Evolutionary conservation across 30 jellyfish, hydroid and myxozoan species (phyloP).

Genomic region (Catostylus mosaicus): DNA sequence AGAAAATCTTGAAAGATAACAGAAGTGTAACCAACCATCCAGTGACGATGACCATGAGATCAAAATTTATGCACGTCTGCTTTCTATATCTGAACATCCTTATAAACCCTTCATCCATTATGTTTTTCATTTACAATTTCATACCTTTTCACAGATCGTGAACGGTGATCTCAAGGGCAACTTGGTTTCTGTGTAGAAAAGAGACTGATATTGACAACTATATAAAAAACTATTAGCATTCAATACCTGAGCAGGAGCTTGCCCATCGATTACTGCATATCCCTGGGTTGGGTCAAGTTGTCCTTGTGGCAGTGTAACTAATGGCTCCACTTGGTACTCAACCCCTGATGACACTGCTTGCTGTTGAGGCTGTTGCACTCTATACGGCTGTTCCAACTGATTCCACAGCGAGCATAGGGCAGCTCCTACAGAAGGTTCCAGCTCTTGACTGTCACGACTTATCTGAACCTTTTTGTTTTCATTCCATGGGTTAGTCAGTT

Average conservation of each 20-base stretch:
- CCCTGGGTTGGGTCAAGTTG: slow-evolving; percentile 55
- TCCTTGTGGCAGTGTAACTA: slow-evolving; percentile 18
- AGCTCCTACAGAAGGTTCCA: slow-evolving; percentile 91
- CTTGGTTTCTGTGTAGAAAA: too few species aligned
- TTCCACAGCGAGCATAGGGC: slow-evolving; percentile 85
- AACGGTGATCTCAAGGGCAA: too few species aligned
- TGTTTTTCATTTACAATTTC: too few species aligned
- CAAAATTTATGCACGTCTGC: too few species aligned
- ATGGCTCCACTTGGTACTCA: slow-evolving; percentile 45
- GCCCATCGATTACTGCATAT: slow-evolving; percentile 65
- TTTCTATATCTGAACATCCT: too few species aligned
- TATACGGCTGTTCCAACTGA: slow-evolving; percentile 47
- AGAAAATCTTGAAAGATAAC: too few species aligned
- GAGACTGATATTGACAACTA: too few species aligned
- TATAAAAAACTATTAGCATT: too few species aligned
- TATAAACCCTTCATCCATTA: too few species aligned
- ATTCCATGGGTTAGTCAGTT: slow-evolving; percentile 94
- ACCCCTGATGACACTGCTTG: slow-evolving; percentile 1
- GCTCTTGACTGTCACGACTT: slow-evolving; percentile 97
- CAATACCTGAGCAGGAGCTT: slow-evolving; percentile 56
- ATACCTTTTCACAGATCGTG: too few species aligned
- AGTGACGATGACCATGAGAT: too few species aligned
- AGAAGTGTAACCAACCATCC: too few species aligned
- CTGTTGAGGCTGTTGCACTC: slow-evolving; percentile 6
- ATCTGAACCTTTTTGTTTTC: slow-evolving; percentile 94